A percentile compares a stretch with the other conserved stretches of the same genome.
These are phyloP conservation scores for Caenorhabditis imperialis DNA, from an alignment of 2,888 invertebrate genomes.

Conservation along the genomic window DNA sequence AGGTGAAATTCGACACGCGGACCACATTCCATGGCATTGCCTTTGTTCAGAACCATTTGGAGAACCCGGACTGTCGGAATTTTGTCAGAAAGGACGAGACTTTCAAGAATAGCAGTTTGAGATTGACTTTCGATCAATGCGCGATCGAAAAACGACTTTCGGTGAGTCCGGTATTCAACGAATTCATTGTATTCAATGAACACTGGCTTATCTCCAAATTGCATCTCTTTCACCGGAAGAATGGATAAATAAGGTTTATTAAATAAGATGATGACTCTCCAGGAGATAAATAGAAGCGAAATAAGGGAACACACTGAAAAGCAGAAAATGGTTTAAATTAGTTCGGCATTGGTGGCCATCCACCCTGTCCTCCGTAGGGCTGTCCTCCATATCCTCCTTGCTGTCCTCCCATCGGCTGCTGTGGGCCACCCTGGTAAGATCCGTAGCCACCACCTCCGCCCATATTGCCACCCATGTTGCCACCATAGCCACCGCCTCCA, in stretches of 20 bases:
- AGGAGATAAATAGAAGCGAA: slow-evolving; percentile 24
- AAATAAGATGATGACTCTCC: slow-evolving; percentile 13
- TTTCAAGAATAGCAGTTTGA: slow-evolving; percentile 61
- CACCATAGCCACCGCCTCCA: slow-evolving; percentile 63
- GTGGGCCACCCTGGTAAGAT: slow-evolving; percentile 58
- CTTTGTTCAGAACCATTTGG: slow-evolving; percentile 73
- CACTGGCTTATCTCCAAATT: slow-evolving; percentile 18
- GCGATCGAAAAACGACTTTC: slow-evolving; percentile 69
- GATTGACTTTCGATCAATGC: slow-evolving; percentile 71
- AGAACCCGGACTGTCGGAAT: slow-evolving; percentile 62
- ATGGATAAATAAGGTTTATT: slow-evolving; percentile 17
- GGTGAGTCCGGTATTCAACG: slow-evolving; percentile 41
- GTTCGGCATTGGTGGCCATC: slow-evolving; percentile 62
- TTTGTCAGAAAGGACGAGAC: slow-evolving; percentile 23
- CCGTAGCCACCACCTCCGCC: slow-evolving; percentile 57
- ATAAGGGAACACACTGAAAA: background rate
- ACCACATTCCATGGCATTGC: slow-evolving; percentile 71
- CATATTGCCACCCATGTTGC: slow-evolving; percentile 60
- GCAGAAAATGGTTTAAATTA: no score
- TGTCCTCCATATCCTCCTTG: slow-evolving; percentile 50
- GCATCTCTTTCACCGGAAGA: slow-evolving; percentile 23
- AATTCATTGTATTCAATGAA: slow-evolving; percentile 14
- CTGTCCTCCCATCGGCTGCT: slow-evolving; percentile 46
- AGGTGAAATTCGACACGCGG: slow-evolving; percentile 74
- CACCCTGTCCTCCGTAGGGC: slow-evolving; percentile 41